Percentiles rank a stretch among this genome's conserved stretches.
phyloP scores from a whole-genome alignment of 2,888 invertebrate genomes.

The Selenia dentaria region DNA sequence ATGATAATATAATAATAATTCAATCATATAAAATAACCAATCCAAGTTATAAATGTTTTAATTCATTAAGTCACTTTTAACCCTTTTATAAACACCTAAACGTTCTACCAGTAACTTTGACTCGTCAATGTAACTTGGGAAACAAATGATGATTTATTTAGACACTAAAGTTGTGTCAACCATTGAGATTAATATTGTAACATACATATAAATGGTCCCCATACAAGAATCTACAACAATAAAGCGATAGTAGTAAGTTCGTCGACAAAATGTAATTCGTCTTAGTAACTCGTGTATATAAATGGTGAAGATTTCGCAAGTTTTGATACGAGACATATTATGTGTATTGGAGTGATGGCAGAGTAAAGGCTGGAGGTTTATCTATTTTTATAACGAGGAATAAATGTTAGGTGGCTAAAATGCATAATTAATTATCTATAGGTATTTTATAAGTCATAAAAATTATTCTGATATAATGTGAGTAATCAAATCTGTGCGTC shows the following conservation, averaged over 20 bases:
- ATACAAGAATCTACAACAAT: too few relatives aligned
- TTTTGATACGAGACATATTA: constrained; percentile 67
- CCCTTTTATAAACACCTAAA: too few relatives aligned
- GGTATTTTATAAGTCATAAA: constrained; percentile 33
- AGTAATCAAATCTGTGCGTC: constrained; percentile 7
- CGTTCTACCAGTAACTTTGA: too few relatives aligned
- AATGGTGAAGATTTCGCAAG: constrained; percentile 40
- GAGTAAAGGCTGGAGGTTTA: constrained; percentile 53
- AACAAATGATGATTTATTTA: too few relatives aligned
- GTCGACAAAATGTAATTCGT: constrained; percentile 26
- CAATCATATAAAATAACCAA: too few relatives aligned
- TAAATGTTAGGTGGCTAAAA: constrained; percentile 75
- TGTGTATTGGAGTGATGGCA: constrained; percentile 53
- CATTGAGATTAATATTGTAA: too few relatives aligned
- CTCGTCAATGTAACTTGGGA: too few relatives aligned
- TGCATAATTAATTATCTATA: constrained; percentile 57
- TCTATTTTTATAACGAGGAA: constrained; percentile 73
- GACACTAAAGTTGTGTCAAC: too few relatives aligned
- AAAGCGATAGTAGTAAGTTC: constrained; percentile 38
- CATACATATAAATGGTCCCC: too few relatives aligned
- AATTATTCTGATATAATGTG: constrained; percentile 23
- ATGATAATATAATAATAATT: too few relatives aligned
- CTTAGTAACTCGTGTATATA: constrained; percentile 31
- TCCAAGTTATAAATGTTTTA: too few relatives aligned
- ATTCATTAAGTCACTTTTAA: too few relatives aligned